Evolutionary conservation across 1,140 invertebrate genomes (phyloP).

Genomic region (Antheraea pernyi): DNA sequence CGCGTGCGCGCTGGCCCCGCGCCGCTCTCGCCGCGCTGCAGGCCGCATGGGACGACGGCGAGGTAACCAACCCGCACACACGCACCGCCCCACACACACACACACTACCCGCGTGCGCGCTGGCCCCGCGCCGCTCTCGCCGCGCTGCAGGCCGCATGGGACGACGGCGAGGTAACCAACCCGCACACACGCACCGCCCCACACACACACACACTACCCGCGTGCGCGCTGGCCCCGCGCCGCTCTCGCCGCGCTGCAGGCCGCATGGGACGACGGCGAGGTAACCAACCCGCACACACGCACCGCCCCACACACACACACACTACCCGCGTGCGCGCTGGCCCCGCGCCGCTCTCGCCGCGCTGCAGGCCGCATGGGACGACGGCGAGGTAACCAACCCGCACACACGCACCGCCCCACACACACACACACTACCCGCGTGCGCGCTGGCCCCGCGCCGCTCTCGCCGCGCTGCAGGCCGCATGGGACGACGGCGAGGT

Average conservation of each 20-base stretch:
- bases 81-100: slow-evolving; percentile 88
- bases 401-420: slow-evolving; percentile 81
- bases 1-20: slow-evolving; percentile 93
- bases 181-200: too few species aligned
- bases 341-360: slow-evolving; percentile 75
- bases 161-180: too few species aligned
- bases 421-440: slow-evolving; percentile 80
- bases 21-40: slow-evolving; percentile 93
- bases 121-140: slow-evolving; percentile 93
- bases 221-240: slow-evolving; percentile 93
- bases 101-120: slow-evolving; percentile 95
- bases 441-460: too few species aligned
- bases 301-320: neutral
- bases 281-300: too few species aligned
- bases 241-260: slow-evolving; percentile 92
- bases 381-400: slow-evolving; percentile 75
- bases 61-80: too few species aligned
- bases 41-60: slow-evolving; percentile 85
- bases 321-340: neutral
- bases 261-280: slow-evolving; percentile 85
- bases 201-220: slow-evolving; percentile 93
- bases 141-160: slow-evolving; percentile 89
- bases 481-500: too few species aligned
- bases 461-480: too few species aligned
- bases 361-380: slow-evolving; percentile 85